Conservation (phyloP, 2,888 invertebrate species). For the Mechanitis mazaeus region DNA sequence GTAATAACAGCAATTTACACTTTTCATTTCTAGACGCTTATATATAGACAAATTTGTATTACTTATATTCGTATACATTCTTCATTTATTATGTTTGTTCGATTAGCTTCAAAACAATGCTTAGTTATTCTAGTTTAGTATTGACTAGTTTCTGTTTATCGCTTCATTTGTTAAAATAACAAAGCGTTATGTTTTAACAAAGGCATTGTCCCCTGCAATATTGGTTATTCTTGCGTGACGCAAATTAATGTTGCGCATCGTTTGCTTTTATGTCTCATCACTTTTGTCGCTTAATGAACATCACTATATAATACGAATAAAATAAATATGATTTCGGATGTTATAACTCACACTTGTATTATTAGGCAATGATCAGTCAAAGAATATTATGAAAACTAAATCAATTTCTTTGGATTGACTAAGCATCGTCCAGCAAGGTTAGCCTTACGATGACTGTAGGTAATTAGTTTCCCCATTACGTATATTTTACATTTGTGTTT, state of each 20-base stretch:
- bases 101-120: too few relatives aligned
- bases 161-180: conserved; percentile 7
- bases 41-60: too few relatives aligned
- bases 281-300: conserved; percentile 26
- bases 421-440: conserved; percentile 43
- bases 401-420: conserved; percentile 39
- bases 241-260: conserved; percentile 31
- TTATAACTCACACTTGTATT: neutral
- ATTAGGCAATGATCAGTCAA: neutral
- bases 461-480: conserved; percentile 33
- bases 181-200: conserved; percentile 16
- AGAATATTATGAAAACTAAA: conserved; percentile 1
- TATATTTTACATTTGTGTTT: conserved; percentile 20
- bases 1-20: too few relatives aligned
- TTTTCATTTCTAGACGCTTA: too few relatives aligned
- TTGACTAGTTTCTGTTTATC: neutral
- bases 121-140: too few relatives aligned
- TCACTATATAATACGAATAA: conserved; percentile 4
- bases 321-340: neutral
- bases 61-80: too few relatives aligned
- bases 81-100: too few relatives aligned
- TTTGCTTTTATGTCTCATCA: conserved; percentile 29
- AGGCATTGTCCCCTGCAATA: conserved; percentile 27
- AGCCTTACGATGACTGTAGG: conserved; percentile 29
- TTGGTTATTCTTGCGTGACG: conserved; percentile 31